phyloP scores from a whole-genome alignment of 2,888 invertebrate genomes.

The Nesidiocoris tenuis region DNA sequence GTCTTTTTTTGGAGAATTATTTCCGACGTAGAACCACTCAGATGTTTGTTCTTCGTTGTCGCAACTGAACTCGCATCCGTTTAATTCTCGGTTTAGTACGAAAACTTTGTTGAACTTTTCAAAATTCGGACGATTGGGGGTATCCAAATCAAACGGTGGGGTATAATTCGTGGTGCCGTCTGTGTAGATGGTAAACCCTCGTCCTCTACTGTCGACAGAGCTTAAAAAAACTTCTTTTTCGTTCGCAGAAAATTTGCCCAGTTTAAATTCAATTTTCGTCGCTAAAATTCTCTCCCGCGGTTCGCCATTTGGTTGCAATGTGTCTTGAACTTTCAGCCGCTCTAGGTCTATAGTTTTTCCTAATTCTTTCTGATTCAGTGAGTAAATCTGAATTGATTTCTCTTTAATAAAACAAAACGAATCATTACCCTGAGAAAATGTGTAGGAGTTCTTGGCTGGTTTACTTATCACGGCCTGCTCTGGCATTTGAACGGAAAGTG shows the following conservation, averaged over 20 bases:
- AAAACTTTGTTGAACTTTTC: conserved; percentile 33
- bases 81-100: conserved; percentile 35
- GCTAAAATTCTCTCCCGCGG: no score
- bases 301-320: neutral
- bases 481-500: neutral
- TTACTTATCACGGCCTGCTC: neutral
- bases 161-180: conserved; percentile 11
- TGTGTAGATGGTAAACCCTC: conserved; percentile 13
- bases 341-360: neutral
- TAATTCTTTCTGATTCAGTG: neutral
- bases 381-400: neutral
- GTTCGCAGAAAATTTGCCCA: neutral
- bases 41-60: neutral
- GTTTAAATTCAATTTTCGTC: neutral
- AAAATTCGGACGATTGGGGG: neutral
- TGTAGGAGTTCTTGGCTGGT: conserved; percentile 1
- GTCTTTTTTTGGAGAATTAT: no score
- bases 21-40: no score
- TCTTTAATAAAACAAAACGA: conserved; percentile 1
- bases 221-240: neutral
- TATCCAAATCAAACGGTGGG: neutral
- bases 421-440: neutral
- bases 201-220: conserved; percentile 5
- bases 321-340: neutral
- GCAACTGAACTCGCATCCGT: conserved; percentile 33